Base-by-base conservation (phyloP, 2,797 vertebrate genomes). In the Amphiprion clarkii region DNA sequence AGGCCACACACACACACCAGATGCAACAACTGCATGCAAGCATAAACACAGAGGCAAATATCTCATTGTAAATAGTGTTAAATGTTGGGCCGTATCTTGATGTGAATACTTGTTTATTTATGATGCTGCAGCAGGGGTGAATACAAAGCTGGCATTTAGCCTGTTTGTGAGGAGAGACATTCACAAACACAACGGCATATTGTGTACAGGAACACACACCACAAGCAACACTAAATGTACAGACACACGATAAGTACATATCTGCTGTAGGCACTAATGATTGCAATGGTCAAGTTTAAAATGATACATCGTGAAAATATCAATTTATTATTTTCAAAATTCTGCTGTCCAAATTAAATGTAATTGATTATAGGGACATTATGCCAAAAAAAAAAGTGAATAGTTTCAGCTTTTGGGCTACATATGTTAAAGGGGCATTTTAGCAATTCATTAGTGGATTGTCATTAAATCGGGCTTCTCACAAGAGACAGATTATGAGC, bases 61-160 rank as follows among this genome's bases (percentile, higher is more conserved):
- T 71, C 27, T 65, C 58, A 78, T 66, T 61, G 36, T 16, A 27
- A 27, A 27, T 27, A 17, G 36, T 13, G 14, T 36, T 74, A 40
- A 57, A 52, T 55, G 68, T 39, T 49, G 53, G 27, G 39, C 54
- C 46, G 12, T 21, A 48, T 46, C 16, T 40, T 46, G 46, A 59
- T 64, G 44, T 29, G 46, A 60, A 42, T 53, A 49, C 42, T 83
- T 79, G 86, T 77, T 82, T 82, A 80, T 78, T 76, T 19, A 69
- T 79, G 75, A 81, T 40, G 33, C 27, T 31, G 67, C 59, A 29
- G 39, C 69, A 8, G 55, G 31, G 40, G 33, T 19, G 51, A 72
- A 71, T 56, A 67, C 6, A 31, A 44, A 27, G 44, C 40, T 75
- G 79, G 74, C 79, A 73, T 78, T 84, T 76, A 58, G 27, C 39